A percentile compares a stretch with the other conserved stretches of the same genome.
phyloP scores from a whole-genome alignment of 2,113 vertebrate species.

The Pseudorhombus dupliciocellatus region DNA sequence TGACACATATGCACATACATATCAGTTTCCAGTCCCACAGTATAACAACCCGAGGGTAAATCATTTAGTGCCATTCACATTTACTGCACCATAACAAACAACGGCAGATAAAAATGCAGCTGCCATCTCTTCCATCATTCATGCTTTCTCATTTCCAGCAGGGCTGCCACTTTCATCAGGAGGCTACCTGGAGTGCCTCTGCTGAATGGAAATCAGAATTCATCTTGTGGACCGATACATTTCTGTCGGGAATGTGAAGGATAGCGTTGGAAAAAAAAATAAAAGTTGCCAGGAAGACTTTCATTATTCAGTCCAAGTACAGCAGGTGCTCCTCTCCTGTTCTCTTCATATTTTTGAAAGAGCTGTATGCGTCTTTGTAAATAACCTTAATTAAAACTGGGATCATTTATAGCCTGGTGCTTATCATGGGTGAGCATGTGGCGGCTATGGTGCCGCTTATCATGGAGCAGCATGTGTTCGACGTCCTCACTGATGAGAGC shows the following conservation, averaged over 20 bases:
- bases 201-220: slow-evolving; percentile 24
- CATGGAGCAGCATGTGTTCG: slow-evolving; percentile 41
- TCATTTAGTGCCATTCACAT: slow-evolving; percentile 3
- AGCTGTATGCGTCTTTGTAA: slow-evolving; percentile 29
- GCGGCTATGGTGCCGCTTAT: slow-evolving; percentile 34
- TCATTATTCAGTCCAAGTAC: slow-evolving; percentile 24
- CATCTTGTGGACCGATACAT: slow-evolving; percentile 19
- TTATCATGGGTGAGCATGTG: slow-evolving; percentile 54
- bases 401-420: slow-evolving; percentile 52
- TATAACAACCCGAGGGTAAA: slow-evolving; percentile 12
- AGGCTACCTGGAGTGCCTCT: slow-evolving; percentile 18
- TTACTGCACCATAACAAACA: slow-evolving; percentile 25
- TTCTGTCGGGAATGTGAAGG: slow-evolving; percentile 31
- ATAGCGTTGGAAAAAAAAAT: neutral
- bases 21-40: slow-evolving; percentile 7
- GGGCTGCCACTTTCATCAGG: slow-evolving; percentile 23
- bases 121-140: slow-evolving; percentile 17
- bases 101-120: slow-evolving; percentile 29
- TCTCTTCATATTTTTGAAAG: slow-evolving; percentile 14
- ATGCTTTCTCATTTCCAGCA: slow-evolving; percentile 8
- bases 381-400: slow-evolving; percentile 55
- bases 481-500: slow-evolving; percentile 49
- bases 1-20: slow-evolving; percentile 5
- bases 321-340: slow-evolving; percentile 4
- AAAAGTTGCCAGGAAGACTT: slow-evolving; percentile 15